A percentile compares a stretch with the other conserved stretches of the same genome.
Conservation (phyloP, 2,797 vertebrate species). For the Austrolebias charrua region DNA sequence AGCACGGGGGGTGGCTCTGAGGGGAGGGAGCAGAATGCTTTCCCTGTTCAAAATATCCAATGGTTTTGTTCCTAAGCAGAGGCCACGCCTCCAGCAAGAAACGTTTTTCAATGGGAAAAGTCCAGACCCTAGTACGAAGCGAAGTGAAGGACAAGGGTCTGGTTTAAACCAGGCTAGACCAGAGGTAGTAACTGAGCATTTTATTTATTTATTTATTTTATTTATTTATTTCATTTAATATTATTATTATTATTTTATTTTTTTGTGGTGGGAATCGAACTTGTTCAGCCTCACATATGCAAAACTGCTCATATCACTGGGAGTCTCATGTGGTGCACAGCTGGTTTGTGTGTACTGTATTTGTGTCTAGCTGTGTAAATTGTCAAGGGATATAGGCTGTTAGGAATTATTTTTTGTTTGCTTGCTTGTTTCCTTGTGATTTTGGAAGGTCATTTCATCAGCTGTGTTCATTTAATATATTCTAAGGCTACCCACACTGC, state of each 20-base stretch:
- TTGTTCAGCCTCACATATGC: neutral
- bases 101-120: too few relatives aligned
- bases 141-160: too few relatives aligned
- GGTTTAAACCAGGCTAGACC: too few relatives aligned
- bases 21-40: too few relatives aligned
- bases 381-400: too few relatives aligned
- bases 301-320: slow-evolving; percentile 2
- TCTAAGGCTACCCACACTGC: neutral
- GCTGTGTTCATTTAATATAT: neutral
- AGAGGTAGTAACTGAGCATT: slow-evolving; percentile 25
- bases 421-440: neutral
- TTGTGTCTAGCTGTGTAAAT: neutral
- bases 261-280: slow-evolving; percentile 1
- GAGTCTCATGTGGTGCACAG: slow-evolving; percentile 1
- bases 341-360: slow-evolving; percentile 7
- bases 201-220: neutral
- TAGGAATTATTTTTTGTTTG: too few relatives aligned
- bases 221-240: neutral
- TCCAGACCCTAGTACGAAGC: too few relatives aligned
- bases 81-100: too few relatives aligned
- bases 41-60: too few relatives aligned
- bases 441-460: neutral
- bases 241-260: too few relatives aligned
- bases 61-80: too few relatives aligned
- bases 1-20: too few relatives aligned